phyloP scores from a whole-genome alignment of 2,113 vertebrate genomes.

The Poecile atricapillus region DNA sequence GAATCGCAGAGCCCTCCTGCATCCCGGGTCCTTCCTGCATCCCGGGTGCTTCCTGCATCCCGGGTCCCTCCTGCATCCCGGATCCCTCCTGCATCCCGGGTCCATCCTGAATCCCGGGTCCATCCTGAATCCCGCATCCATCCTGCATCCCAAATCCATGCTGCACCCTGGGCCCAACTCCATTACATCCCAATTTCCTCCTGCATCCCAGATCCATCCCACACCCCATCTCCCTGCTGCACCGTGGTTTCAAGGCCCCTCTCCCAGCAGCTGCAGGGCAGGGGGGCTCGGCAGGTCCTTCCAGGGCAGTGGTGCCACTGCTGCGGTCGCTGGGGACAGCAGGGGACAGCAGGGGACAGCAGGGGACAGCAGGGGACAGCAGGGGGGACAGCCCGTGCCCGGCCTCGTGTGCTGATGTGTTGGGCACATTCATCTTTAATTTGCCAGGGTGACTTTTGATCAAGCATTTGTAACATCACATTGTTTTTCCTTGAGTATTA shows the following conservation, averaged over 20 bases:
- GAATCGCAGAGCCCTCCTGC: background rate
- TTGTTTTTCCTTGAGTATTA: slow-evolving; percentile 31
- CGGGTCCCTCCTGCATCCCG: background rate
- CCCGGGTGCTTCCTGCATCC: too few species aligned
- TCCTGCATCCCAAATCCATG: background rate
- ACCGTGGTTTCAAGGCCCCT: background rate
- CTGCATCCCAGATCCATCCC: background rate
- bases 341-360: background rate
- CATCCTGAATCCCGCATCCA: background rate
- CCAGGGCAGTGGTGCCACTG: fast-evolving
- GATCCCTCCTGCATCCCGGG: too few species aligned
- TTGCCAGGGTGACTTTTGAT: slow-evolving; percentile 14
- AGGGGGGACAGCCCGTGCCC: fast-evolving
- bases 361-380: background rate
- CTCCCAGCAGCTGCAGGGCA: fast-evolving
- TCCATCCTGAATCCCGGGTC: background rate
- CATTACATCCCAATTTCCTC: too few species aligned
- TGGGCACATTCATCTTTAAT: background rate
- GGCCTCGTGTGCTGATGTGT: fast-evolving
- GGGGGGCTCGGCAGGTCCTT: too few species aligned
- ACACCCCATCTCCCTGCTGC: background rate
- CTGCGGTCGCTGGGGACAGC: fast-evolving
- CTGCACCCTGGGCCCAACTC: background rate
- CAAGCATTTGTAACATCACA: background rate
- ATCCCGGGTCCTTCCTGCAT: background rate